These are phyloP conservation scores for Diabrotica undecimpunctata DNA, from an alignment of 1,140 invertebrate species.

Conservation along the genomic window DNA sequence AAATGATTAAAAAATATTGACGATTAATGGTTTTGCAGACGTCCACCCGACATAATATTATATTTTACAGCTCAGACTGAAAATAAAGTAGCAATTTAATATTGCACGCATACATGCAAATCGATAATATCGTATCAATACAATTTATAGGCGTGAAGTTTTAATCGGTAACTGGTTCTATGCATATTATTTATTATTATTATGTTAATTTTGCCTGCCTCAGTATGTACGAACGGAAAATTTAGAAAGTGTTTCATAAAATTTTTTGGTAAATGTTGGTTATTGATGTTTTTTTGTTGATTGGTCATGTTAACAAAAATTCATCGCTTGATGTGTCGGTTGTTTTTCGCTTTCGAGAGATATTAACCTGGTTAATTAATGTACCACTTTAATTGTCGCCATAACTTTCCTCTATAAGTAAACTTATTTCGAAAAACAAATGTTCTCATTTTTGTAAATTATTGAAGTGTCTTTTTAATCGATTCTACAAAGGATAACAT, in stretches of 20 bases:
- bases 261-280: background rate
- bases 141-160: slow-evolving; percentile 23
- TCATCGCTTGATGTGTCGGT: too few relatives aligned
- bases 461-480: too few relatives aligned
- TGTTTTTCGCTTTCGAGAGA: too few relatives aligned
- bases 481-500: too few relatives aligned
- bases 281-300: too few relatives aligned
- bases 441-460: too few relatives aligned
- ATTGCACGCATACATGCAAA: slow-evolving; percentile 31
- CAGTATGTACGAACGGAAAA: background rate
- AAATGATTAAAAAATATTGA: background rate
- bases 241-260: slow-evolving; percentile 15
- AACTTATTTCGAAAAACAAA: too few relatives aligned
- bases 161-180: slow-evolving; percentile 18
- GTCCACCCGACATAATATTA: slow-evolving; percentile 12
- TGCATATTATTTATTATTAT: slow-evolving; percentile 18
- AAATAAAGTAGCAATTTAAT: slow-evolving; percentile 30
- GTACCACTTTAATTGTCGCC: too few relatives aligned
- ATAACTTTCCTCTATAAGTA: too few relatives aligned
- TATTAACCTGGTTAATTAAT: too few relatives aligned
- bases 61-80: slow-evolving; percentile 13
- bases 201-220: background rate
- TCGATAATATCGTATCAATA: slow-evolving; percentile 24
- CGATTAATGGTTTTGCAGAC: background rate
- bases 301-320: too few relatives aligned